Evolutionary conservation across 2,797 vertebrate species (phyloP).

Genomic region (Yasuhikotakia modesta): DNA sequence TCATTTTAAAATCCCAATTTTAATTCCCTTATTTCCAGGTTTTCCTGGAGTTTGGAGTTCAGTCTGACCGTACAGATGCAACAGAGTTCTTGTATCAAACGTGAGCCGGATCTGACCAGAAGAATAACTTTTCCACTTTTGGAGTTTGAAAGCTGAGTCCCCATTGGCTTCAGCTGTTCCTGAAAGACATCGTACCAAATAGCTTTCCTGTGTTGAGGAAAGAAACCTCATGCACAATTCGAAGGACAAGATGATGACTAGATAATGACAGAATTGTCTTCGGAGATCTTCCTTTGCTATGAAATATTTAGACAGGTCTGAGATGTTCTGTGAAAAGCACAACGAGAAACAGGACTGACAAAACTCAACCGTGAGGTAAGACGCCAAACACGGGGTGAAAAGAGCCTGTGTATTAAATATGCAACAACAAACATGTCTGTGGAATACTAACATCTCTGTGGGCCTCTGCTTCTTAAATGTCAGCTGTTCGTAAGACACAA

Average conservation of each 20-base stretch:
- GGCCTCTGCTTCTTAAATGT: slow-evolving; percentile 4
- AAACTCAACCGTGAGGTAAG: slow-evolving; percentile 27
- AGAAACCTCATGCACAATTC: neutral
- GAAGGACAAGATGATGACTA: neutral
- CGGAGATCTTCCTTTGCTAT: neutral
- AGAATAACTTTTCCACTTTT: neutral
- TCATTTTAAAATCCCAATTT: no score
- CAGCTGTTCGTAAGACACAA: slow-evolving; percentile 11
- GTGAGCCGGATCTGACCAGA: no score
- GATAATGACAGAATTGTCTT: neutral
- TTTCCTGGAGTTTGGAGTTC: no score
- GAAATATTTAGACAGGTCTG: slow-evolving; percentile 26
- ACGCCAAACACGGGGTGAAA: slow-evolving; percentile 3
- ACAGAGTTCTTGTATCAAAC: no score
- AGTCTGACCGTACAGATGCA: no score
- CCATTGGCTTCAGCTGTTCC: neutral
- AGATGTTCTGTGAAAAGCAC: slow-evolving; percentile 22
- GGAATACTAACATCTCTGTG: slow-evolving; percentile 25
- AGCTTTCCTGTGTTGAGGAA: neutral
- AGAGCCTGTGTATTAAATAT: slow-evolving; percentile 33
- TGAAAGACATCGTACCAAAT: neutral
- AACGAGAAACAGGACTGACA: slow-evolving; percentile 17
- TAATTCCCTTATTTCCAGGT: no score
- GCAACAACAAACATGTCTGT: neutral
- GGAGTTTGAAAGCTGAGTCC: neutral